Evolutionary conservation across 2,113 vertebrate species (phyloP), one percentile per base, ranked within the genome.

Genomic region (Picathartes gymnocephalus): DNA sequence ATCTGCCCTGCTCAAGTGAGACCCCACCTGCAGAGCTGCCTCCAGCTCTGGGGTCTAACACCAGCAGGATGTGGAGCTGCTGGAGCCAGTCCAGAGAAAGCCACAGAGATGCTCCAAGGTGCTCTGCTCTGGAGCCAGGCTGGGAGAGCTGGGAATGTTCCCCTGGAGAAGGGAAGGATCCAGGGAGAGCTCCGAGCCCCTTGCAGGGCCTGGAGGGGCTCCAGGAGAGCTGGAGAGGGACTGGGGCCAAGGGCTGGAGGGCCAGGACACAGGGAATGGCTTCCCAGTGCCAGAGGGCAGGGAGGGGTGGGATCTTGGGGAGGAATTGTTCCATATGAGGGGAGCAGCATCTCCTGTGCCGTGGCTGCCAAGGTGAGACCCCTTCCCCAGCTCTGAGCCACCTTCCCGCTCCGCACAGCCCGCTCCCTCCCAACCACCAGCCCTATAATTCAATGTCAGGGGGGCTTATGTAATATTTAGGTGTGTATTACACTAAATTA

Each of bases 381-480:
- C 2, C n/a, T 31, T 25, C 23, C 40, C 69, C 12, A 5, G 68
- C 71, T 25, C 84, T 2, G 11, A 82, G 80, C 89, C 64, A 44
- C 86, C 91, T 78, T 60, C 93, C 83, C 9, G 2, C 2, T 0
- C 79, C 0, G 10, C 25, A 2, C 86, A 65, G 73, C 91, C 95
- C 40, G 1, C 93, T 81, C 76, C 45, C 44, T 93, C 88, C 91
- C 89, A 23, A 35, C 88, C 95, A 48, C 40, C 3, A 68, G 84
- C 60, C 94, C 58, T 90, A 98, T 98, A 97, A 98, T 19, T 98
- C 98, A 98, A 94, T 97, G 98, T 97, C 98, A 98, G 84, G 84
- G 86, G 81, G 95, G 87, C 95, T 98, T 98, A 98, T 98, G 97
- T 96, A 98, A 98, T 98, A 98, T 98, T 98, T 97, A 98, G 97